phyloP scores from a whole-genome alignment of 2,797 vertebrate genomes.

The Psittacula derbiana region DNA sequence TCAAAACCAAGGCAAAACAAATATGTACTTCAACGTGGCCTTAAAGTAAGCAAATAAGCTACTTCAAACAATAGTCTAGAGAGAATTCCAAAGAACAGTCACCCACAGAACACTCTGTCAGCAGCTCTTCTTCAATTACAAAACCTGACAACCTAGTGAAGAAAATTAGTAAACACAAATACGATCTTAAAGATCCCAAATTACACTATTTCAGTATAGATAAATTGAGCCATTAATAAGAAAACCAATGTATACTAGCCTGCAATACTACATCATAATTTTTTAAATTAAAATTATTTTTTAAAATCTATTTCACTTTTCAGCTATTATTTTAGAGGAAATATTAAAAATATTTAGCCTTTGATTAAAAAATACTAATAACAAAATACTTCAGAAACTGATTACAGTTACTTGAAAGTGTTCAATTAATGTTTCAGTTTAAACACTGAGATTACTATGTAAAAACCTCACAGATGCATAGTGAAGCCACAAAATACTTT shows the following conservation, averaged over 20 bases:
- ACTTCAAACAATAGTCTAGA: background rate
- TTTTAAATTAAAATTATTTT: background rate
- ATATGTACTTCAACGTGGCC: background rate
- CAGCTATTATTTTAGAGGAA: background rate
- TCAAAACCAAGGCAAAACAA: constrained; percentile 20
- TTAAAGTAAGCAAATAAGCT: background rate
- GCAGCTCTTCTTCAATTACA: background rate
- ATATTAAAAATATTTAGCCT: background rate
- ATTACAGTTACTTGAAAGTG: background rate
- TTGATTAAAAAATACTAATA: background rate
- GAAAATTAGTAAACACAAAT: background rate
- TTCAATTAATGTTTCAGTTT: background rate
- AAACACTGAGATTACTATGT: background rate
- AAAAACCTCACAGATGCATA: background rate
- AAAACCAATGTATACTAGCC: background rate
- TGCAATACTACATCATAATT: background rate
- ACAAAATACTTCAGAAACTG: background rate
- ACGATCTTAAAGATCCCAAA: background rate
- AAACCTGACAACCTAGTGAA: background rate
- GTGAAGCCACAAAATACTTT: background rate
- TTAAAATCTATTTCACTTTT: background rate
- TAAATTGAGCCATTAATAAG: background rate
- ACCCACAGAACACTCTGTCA: background rate
- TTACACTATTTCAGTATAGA: background rate
- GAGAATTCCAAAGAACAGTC: background rate